Evolutionary conservation across 2,797 vertebrate species (phyloP).

Genomic region (Neostethus bicornis): DNA sequence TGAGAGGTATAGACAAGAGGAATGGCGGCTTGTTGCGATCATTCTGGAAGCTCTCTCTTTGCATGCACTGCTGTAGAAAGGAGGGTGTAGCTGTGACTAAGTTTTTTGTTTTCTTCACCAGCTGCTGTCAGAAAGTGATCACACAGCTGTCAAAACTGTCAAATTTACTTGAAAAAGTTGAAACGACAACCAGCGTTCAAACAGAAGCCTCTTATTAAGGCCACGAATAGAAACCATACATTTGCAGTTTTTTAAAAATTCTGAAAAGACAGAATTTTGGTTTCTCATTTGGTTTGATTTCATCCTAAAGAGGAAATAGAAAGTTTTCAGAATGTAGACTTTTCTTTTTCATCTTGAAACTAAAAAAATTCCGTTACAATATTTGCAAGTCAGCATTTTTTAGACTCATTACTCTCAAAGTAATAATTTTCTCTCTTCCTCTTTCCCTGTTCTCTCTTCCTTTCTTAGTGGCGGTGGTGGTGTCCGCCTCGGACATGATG

Average conservation of each 20-base stretch:
- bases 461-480: constrained; percentile 54
- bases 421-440: constrained; percentile 17
- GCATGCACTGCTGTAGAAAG: constrained; percentile 43
- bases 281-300: background rate
- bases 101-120: constrained; percentile 32
- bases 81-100: constrained; percentile 32
- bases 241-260: background rate
- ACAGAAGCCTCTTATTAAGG: background rate
- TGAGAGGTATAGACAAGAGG: constrained; percentile 1
- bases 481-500: constrained; percentile 89
- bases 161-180: constrained; percentile 40
- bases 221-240: no score
- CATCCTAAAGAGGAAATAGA: background rate
- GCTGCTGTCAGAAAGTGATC: constrained; percentile 58
- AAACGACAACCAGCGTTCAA: constrained; percentile 39
- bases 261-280: background rate
- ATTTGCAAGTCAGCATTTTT: constrained; percentile 17
- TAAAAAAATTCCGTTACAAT: constrained; percentile 1
- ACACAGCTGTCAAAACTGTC: constrained; percentile 64
- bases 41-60: constrained; percentile 1
- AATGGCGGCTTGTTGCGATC: background rate
- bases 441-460: constrained; percentile 6
- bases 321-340: background rate
- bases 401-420: background rate
- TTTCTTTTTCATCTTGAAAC: background rate